A percentile compares a stretch with the other conserved stretches of the same genome.
Evolutionary conservation across 2,113 vertebrate genomes (phyloP).

Genomic region (Sinocyclocheilus grahami): DNA sequence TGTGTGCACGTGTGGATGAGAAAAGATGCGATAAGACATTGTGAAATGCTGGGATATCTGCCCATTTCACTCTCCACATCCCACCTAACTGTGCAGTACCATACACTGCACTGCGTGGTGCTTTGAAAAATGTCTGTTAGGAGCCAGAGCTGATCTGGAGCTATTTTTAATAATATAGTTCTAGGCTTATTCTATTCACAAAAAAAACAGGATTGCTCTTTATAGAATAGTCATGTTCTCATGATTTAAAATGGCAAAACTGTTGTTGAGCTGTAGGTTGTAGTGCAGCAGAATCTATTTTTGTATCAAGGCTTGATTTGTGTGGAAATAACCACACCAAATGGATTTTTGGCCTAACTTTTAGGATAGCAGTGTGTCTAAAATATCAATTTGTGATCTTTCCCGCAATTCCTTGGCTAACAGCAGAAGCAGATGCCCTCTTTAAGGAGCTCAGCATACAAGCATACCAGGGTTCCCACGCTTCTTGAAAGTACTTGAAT

Average conservation of each 20-base stretch:
- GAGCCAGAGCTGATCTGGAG: background rate
- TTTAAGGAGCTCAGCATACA: too few relatives aligned
- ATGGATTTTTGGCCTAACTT: too few relatives aligned
- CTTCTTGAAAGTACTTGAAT: too few relatives aligned
- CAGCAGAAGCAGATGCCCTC: too few relatives aligned
- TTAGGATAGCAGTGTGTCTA: too few relatives aligned
- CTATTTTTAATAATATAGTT: background rate
- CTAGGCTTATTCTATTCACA: background rate
- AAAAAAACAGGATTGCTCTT: background rate
- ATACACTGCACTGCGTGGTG: background rate
- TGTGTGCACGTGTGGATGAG: background rate
- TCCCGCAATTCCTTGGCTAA: too few relatives aligned
- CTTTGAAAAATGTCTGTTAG: background rate
- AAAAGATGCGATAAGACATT: background rate
- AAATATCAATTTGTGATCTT: too few relatives aligned
- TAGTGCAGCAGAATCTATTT: background rate
- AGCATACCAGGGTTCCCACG: too few relatives aligned
- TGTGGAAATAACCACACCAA: background rate
- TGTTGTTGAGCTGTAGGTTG: background rate
- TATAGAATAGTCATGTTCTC: background rate
- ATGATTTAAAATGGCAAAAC: background rate
- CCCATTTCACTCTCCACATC: background rate
- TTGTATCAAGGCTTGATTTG: background rate
- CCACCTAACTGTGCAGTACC: background rate
- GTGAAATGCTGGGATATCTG: conserved; percentile 8